Evolutionary conservation across 1,140 invertebrate genomes (phyloP), one percentile per base, ranked within the genome.

Genomic region (Muscidifurax raptorellus): DNA sequence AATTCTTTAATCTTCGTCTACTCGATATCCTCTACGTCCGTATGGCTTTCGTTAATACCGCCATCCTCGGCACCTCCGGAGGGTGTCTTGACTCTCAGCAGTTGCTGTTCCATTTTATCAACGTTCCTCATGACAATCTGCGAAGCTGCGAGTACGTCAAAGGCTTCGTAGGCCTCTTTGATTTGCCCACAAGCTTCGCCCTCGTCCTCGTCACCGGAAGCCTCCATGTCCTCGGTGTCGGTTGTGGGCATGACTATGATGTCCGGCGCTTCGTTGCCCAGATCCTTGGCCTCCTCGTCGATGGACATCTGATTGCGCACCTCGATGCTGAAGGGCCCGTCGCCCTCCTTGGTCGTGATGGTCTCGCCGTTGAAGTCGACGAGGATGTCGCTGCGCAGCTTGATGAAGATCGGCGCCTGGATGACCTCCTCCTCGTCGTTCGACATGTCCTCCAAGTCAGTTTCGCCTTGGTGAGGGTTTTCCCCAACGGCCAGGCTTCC

Each of bases 321-420:
- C 72, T 93, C 93, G 1, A 92, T 85, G 0, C 92, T 92, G 27
- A 93, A 93, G 0, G 93, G 93, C 0, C 93, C 93, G 66, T 93
- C 89, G 1, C 93, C 92, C 66, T 93, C 92, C 75, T 93, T 93
- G 0, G 92, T 92, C 0, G 89, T 93, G 7, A 93, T 91, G 4
- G 91, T 93, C 30, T 92, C 92, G 0, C 90, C 92, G 36, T 87
- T 86, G 22, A 92, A 91, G 4, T 92, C 91, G 40, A 69, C 87
- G 7, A 93, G 80, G 13, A 93, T 90, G 32, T 92, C 92, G 0
- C 84, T 80, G 3, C 89, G 86, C 0, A 89, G 87, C 9, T 83
- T 47, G 0, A 92, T 86, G 25, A 85, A 89, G 25, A 93, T 91
- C 7, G 81, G 79, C 0, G 87, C 28, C 28, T 87, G 80, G 4